Percentiles rank a stretch among this genome's conserved stretches.
Conservation (phyloP, 2,797 vertebrate genomes). For the Echeneis naucrates region DNA sequence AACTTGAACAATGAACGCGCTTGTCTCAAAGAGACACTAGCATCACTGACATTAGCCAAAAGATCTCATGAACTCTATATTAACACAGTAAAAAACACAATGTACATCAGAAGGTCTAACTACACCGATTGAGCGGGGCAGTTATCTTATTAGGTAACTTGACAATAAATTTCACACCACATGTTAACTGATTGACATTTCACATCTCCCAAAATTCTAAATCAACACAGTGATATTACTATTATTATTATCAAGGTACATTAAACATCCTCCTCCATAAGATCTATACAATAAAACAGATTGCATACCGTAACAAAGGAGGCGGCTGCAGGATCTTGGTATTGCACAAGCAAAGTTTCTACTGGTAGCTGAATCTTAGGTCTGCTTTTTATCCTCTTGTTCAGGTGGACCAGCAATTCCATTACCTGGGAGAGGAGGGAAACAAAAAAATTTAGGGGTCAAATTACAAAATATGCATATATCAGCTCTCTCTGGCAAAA, state of each 20-base stretch:
- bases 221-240: not conserved
- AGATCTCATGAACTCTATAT: rapidly evolving
- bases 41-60: not conserved
- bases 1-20: constrained; percentile 3
- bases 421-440: constrained; percentile 88
- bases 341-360: constrained; percentile 96
- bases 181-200: no score
- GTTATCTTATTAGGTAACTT: not conserved
- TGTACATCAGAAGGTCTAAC: not conserved
- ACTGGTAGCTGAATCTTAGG: constrained; percentile 98
- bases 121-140: constrained; percentile 7
- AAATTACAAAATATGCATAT: not conserved
- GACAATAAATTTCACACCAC: no score
- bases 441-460: not conserved
- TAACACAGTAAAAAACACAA: not conserved
- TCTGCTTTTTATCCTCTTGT: constrained; percentile 98
- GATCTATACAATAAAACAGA: not conserved
- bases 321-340: constrained; percentile 97
- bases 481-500: not conserved
- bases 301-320: constrained; percentile 95
- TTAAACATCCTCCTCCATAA: not conserved
- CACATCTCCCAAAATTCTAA: not conserved
- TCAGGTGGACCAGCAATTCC: constrained; percentile 97
- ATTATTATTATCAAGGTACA: not conserved
- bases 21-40: not conserved